Evolutionary conservation across 2,797 vertebrate species (phyloP), one percentile per base, ranked within the genome.

Genomic region (Selene dorsalis): DNA sequence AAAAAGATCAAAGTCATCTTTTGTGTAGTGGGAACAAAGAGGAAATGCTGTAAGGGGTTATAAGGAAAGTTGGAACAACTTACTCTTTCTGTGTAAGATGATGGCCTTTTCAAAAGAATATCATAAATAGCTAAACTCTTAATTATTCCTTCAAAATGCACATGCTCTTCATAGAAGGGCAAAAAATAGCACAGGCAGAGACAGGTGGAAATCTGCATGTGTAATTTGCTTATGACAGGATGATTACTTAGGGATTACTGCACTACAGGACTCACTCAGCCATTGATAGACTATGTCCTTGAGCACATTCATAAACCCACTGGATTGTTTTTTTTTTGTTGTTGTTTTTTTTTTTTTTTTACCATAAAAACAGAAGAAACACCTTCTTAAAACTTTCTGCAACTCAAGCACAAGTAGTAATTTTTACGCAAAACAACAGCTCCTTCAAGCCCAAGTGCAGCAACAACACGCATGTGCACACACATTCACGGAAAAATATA

Each of bases 1-100:
- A 90, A 89, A 87, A 87, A 94, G 94, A 97, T 98, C 96, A 98
- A 98, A 98, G 96, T 94, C 82, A 85, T 92, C 90, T 74, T 93
- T 88, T 89, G 90, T 94, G 90, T 91, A 86, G 91, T 63, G 80
- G 94, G 95, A 96, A 97, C 95, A 96, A 97, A 90, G 97, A 94
- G 94, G 91, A 94, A 95, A 95, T 88, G 89, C 89, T 93, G 91
- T 94, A 94, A 95, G 90, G 92, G 91, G 87, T 80, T 83, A 85
- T 78, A 91, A 92, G 88, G 87, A 94, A 94, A 94, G 92, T 90
- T 91, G 4, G 91, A 95, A 96, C n/a, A n/a, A n/a, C n/a, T n/a
- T n/a, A n/a, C n/a, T n/a, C n/a, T n/a, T n/a, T 82, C 85, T 90
- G 82, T 87, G 90, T 84, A 88, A 93, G 83, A 77, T 81, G 83